Evolutionary conservation across 2,888 invertebrate species (phyloP).

Genomic region (Acanthacorydalis orientalis): DNA sequence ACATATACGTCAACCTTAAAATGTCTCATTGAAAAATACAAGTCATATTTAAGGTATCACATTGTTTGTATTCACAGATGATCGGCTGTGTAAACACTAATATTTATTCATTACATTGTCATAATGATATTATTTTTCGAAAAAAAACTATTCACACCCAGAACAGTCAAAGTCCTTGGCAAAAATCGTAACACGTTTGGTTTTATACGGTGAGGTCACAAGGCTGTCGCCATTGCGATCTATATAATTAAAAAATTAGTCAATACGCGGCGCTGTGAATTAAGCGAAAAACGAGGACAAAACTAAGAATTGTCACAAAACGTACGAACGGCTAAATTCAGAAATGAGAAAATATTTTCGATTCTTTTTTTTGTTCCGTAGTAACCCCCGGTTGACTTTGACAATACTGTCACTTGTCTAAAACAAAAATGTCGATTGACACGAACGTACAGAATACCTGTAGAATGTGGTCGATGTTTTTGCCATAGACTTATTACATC

Average conservation of each 20-base stretch:
- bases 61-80: neutral
- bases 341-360: neutral
- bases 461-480: slow-evolving; percentile 2
- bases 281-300: neutral
- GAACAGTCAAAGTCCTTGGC: neutral
- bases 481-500: neutral
- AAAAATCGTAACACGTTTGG: slow-evolving; percentile 5
- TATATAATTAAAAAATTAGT: neutral
- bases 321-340: neutral
- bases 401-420: no score
- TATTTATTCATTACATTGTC: neutral
- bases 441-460: neutral
- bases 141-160: no score
- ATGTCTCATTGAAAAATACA: slow-evolving; percentile 2
- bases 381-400: no score
- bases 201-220: neutral
- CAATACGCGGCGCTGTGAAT: slow-evolving; percentile 4
- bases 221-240: slow-evolving; percentile 6
- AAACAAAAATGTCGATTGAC: neutral
- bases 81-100: neutral
- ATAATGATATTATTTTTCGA: no score
- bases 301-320: slow-evolving; percentile 1
- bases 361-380: no score
- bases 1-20: slow-evolving; percentile 1
- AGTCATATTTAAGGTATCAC: slow-evolving; percentile 6